Evolutionary conservation across 64 coral and sea anemone genomes (phyloP).

Genomic region (Anthopleura sola): DNA sequence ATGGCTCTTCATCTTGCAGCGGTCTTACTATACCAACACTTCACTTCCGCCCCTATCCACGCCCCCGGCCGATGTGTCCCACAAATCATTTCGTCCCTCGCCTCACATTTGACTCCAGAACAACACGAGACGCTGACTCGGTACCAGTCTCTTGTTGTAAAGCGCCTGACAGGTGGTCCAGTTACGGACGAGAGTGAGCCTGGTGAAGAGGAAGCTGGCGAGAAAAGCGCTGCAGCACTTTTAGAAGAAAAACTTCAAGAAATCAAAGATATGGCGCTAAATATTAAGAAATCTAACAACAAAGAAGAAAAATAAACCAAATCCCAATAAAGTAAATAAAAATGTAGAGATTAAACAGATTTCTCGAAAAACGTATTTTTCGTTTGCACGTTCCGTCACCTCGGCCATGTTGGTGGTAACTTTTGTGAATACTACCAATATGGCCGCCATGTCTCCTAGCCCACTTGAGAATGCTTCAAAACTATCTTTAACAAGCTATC

Average conservation of each 20-base stretch:
- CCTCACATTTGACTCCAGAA: conserved; percentile 57
- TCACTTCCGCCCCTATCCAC: conserved; percentile 80
- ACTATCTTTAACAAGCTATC: no score
- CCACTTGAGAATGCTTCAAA: no score
- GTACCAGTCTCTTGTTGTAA: conserved; percentile 90
- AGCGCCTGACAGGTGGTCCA: conserved; percentile 68
- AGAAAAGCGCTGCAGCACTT: conserved; percentile 35
- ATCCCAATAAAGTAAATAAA: background rate
- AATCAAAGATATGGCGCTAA: conserved; percentile 77
- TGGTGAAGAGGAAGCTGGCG: conserved; percentile 29
- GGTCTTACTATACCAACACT: conserved; percentile 83
- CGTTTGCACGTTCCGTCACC: no score
- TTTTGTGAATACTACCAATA: no score
- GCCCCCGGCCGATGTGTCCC: conserved; percentile 92
- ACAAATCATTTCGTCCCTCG: conserved; percentile 77
- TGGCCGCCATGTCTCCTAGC: no score
- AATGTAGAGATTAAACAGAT: background rate
- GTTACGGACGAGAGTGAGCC: conserved; percentile 31
- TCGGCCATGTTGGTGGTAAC: no score
- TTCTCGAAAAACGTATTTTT: no score
- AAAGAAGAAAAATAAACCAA: background rate
- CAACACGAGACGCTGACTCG: conserved; percentile 63
- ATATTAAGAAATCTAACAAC: conserved; percentile 64
- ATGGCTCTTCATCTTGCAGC: conserved; percentile 90
- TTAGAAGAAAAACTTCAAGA: conserved; percentile 49